Evolutionary conservation across 2,888 invertebrate genomes (phyloP), one percentile per base, ranked within the genome.

Genomic region (Himalopsyche japonica): DNA sequence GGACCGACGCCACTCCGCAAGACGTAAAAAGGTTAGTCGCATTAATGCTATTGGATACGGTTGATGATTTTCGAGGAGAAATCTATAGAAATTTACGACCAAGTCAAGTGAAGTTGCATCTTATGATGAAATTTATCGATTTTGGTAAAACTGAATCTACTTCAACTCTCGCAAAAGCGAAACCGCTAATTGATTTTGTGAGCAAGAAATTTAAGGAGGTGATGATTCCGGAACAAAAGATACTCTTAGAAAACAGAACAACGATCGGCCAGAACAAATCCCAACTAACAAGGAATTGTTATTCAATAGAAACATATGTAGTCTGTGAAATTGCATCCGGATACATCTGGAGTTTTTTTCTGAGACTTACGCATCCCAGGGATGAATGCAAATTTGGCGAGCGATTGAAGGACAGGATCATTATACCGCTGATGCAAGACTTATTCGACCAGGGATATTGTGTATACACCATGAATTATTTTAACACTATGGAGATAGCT

Each of bases 391-490:
- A 27, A 24, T 81, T 76, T 37, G 24, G 20, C 20, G 24, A 37
- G 43, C 30, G 47, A 15, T 76, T 49, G 24, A 81, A 81, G 43
- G 24, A 20, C 24, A 57, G 43, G 27, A 37, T 81, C 12, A 27
- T 81, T 0, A 12, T 24, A 24, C 47, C 70, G 20, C 43, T 81
- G 4, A 81, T 81, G 43, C 30, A 76, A 8, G 76, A 64, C 7
- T 30, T 81, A 30, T 43, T 76, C 24, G 70, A 30, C 7, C 37
- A 27, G 37, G 81, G 81, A 18, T 76, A 81, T 43, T 43, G 76
- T 76, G 3, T 81, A 20, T 81, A 76, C n/a, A 76, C 81, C 18
- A 76, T 76, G 70, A 76, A 81, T 27, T 81, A 81, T 64, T 81
- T 76, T 47, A 81, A 81, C 30, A 64, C 43, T 18, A 20, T 81